Base-by-base conservation (phyloP, 92 coral and sea anemone species). In the Paragorgia papillata region DNA sequence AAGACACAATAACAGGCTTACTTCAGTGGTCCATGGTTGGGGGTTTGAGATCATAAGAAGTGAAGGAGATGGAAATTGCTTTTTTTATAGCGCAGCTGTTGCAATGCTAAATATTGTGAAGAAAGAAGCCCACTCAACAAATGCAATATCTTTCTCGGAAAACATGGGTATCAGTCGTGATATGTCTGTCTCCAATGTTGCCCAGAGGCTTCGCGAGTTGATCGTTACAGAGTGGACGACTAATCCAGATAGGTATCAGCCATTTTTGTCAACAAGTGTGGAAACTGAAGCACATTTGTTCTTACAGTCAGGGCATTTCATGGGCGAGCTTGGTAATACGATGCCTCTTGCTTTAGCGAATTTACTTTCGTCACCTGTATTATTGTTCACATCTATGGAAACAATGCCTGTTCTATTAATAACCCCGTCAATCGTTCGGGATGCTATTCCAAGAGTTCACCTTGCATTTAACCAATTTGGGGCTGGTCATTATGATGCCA, bases 341-440 rank as follows among this genome's bases (percentile, higher is more conserved):
- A 85, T 85, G 85, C 85, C 85, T 28, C 85, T 89, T 28, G 92
- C 90, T 10, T 80, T 89, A 79, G 88, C 88, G 20, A 89, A 86
- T 77, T 71, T 80, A 31, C 61, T 89, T 2, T 83, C 85, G 18
- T 66, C 85, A 44, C 90, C 90, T 54, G 39, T 89, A 14, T 75
- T 86, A 34, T 39, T 83, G 0, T 54, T 89, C 22, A 32, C 89
- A 85, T 37, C 43, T 37, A 5, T 37, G 12, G 43, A 37, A 68
- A 82, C 63, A 62, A 4, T 89, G 53, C 80, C 85, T 41, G 82
- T 86, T 2, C 21, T 89, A 27, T 84, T 76, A 57, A 49, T 89
- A 67, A 89, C 62, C 10, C 92, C 87, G 58, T 66, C 77, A 53
- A 82, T 78, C 33, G 49, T 58, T 37, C 37, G 66, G 15, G 65